Evolutionary conservation across 2,888 invertebrate genomes (phyloP).

Genomic region (Prosopocoilus inquinatus): DNA sequence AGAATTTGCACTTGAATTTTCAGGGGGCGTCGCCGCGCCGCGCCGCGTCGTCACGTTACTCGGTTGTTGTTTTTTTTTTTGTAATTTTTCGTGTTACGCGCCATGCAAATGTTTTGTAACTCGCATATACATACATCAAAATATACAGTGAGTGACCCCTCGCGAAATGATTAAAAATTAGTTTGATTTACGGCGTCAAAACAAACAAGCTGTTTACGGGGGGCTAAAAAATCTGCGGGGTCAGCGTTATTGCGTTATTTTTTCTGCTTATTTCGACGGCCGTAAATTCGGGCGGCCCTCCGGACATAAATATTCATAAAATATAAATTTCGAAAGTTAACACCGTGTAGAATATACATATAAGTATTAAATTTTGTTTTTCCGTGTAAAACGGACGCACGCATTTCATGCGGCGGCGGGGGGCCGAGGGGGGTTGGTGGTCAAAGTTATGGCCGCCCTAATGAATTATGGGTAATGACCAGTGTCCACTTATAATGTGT

Average conservation of each 20-base stretch:
- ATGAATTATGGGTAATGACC: constrained; percentile 27
- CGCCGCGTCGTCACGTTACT: no score
- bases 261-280: background rate
- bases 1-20: no score
- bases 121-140: no score
- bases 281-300: background rate
- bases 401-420: constrained; percentile 7
- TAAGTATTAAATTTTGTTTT: constrained; percentile 1
- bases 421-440: background rate
- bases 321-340: constrained; percentile 1
- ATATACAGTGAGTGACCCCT: no score
- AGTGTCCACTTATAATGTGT: constrained; percentile 24
- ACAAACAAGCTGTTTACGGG: no score
- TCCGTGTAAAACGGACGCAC: constrained; percentile 7
- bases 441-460: constrained; percentile 10
- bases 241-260: background rate
- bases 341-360: background rate
- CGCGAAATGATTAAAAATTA: no score
- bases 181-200: no score
- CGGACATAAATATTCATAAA: constrained; percentile 1
- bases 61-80: no score
- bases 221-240: no score
- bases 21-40: no score
- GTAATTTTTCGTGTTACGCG: no score
- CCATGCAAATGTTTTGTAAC: no score